Conservation (phyloP, 2,888 invertebrate species). For the Euproctis similis region DNA sequence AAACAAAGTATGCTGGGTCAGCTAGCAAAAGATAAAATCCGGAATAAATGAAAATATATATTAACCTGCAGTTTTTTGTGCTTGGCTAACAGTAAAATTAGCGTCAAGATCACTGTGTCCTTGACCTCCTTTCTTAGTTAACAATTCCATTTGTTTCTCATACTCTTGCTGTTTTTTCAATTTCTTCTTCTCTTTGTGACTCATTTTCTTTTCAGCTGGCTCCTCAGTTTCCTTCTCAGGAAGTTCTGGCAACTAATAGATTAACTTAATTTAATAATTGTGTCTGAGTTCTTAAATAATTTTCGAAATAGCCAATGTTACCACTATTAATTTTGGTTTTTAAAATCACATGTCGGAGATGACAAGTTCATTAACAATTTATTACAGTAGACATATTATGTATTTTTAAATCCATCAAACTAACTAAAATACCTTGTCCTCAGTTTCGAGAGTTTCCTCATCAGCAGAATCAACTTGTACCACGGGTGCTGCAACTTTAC, state of each 20-base stretch:
- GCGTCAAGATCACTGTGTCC: constrained; percentile 92
- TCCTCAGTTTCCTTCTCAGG: constrained; percentile 42
- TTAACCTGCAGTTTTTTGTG: constrained; percentile 80
- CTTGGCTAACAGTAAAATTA: constrained; percentile 96
- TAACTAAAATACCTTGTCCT: constrained; percentile 47
- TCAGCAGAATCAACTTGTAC: constrained; percentile 32
- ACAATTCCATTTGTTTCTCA: constrained; percentile 88
- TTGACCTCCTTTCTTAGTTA: constrained; percentile 91
- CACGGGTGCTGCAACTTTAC: constrained; percentile 23
- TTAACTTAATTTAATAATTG: too few species aligned
- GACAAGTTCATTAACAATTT: too few species aligned
- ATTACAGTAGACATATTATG: too few species aligned
- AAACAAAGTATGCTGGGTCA: too few species aligned
- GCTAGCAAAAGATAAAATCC: too few species aligned
- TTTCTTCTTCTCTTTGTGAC: constrained; percentile 94
- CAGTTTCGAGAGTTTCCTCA: constrained; percentile 32
- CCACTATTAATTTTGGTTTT: too few species aligned
- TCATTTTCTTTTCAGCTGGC: constrained; percentile 82
- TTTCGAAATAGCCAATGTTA: too few species aligned
- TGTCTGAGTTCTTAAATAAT: too few species aligned
- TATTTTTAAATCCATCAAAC: too few species aligned
- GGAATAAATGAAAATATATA: too few species aligned
- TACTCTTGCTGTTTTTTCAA: constrained; percentile 92
- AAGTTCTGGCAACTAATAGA: constrained; percentile 37
- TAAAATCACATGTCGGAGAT: too few species aligned